Conservation (phyloP, 2,797 vertebrate species). For the Anguilla pacifica region DNA sequence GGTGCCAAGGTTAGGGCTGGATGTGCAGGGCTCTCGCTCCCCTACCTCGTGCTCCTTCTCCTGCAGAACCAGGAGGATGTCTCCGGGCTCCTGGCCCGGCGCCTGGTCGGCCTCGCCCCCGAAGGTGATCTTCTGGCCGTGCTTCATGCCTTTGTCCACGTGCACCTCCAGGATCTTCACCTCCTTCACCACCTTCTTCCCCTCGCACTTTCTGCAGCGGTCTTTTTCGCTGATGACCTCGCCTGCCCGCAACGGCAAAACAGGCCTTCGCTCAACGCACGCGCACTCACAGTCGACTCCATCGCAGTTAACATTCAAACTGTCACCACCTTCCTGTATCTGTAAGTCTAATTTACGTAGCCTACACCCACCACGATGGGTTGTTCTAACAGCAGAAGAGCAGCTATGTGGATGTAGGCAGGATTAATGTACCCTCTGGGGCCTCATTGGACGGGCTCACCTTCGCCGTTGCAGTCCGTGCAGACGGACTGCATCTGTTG, state of each 20-base stretch:
- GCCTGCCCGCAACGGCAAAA: slow-evolving; percentile 64
- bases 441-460: slow-evolving; percentile 64
- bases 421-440: neutral
- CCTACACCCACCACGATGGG: neutral
- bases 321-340: neutral
- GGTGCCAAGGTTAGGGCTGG: neutral
- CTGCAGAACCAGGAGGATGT: slow-evolving; percentile 94
- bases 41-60: slow-evolving; percentile 95
- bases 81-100: slow-evolving; percentile 92
- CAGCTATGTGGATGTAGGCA: neutral
- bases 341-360: neutral
- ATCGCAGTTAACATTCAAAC: neutral
- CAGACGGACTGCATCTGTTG: slow-evolving; percentile 99
- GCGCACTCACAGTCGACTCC: neutral
- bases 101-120: slow-evolving; percentile 97
- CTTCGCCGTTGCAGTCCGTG: slow-evolving; percentile 96
- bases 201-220: slow-evolving; percentile 98
- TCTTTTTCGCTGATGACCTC: slow-evolving; percentile 99
- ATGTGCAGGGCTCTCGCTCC: neutral
- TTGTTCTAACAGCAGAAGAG: neutral
- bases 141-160: slow-evolving; percentile 98
- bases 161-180: slow-evolving; percentile 98
- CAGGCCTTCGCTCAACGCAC: neutral
- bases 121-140: slow-evolving; percentile 97
- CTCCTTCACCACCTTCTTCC: slow-evolving; percentile 97